Base-by-base conservation (phyloP, 2,797 vertebrate species). In the Siniperca scherzeri region DNA sequence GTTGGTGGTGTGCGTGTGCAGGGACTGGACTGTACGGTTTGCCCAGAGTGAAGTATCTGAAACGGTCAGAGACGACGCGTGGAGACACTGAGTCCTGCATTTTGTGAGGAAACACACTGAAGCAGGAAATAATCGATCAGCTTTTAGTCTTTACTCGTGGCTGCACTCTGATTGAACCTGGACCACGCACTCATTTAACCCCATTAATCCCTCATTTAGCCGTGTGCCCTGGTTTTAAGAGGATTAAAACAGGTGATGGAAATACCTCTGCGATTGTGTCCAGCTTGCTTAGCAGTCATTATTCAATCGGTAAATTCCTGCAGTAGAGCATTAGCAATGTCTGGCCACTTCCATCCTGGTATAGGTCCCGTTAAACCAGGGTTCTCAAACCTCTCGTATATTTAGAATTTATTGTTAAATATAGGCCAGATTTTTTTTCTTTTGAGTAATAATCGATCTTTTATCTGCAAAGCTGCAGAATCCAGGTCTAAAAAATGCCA, bases 231-330 rank as follows among this genome's bases (percentile, higher is more conserved):
- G 59, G 69, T 82, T 70, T 77, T 88, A 90, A 92, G 86, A 87
- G 83, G 90, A 90, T 93, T 92, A 91, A 57, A 80, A 19, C 79
- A 85, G 91, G 86, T 91, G 81, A 88, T 90, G 82, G 78, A 86
- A 89, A 87, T 67, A 53, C 30, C 70, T 77, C 68, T 70, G 75
- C 55, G 83, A 86, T 61, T 50, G 70, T 77, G 74, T 75, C 38
- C 78, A 77, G 78, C 70, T 79, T 36, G 33, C 38, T 40, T 21
- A 68, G 38, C 62, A 38, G 64, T 36, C 60, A 16, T 67, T 82
- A 71, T 55, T 78, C 66, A 78, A 13, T 12, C 10, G 22, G 8
- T 27, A 44, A 56, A 66, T 59, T 77, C 25, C 60, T 64, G 38
- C 25, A 40, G 56, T 14, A 25, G 3, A 66, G 66, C 48, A 21